Evolutionary conservation across 2,113 vertebrate genomes (phyloP).

Genomic region (Siniperca knerii): DNA sequence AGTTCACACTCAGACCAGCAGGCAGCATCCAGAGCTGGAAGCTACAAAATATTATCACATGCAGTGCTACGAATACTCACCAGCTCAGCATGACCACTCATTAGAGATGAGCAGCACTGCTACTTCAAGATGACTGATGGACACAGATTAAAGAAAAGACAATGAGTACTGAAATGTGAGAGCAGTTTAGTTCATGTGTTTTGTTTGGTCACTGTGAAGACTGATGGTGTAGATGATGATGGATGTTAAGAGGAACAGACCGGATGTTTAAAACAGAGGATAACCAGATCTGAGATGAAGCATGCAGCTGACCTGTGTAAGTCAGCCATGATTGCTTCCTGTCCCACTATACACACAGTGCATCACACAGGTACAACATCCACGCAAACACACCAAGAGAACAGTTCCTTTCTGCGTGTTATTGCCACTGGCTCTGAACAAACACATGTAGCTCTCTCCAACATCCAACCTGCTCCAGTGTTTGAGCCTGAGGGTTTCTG

Average conservation of each 20-base stretch:
- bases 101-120: neutral
- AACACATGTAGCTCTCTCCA: neutral
- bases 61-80: neutral
- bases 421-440: neutral
- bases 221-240: too few relatives aligned
- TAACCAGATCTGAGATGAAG: too few relatives aligned
- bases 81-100: constrained; percentile 1
- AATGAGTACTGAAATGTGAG: neutral
- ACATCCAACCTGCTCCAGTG: neutral
- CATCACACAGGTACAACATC: neutral
- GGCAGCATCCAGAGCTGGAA: neutral
- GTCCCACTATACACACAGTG: neutral
- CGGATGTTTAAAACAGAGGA: too few relatives aligned
- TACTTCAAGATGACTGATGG: neutral
- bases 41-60: neutral
- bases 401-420: neutral
- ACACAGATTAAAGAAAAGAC: neutral
- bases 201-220: too few relatives aligned
- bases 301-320: too few relatives aligned
- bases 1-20: constrained; percentile 12
- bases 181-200: too few relatives aligned
- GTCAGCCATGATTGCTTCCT: neutral
- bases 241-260: too few relatives aligned
- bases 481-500: constrained; percentile 26
- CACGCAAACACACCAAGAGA: neutral